A percentile compares a stretch with the other conserved stretches of the same genome.
Evolutionary conservation across 1,140 invertebrate species (phyloP).

Genomic region (Atta cephalotes): DNA sequence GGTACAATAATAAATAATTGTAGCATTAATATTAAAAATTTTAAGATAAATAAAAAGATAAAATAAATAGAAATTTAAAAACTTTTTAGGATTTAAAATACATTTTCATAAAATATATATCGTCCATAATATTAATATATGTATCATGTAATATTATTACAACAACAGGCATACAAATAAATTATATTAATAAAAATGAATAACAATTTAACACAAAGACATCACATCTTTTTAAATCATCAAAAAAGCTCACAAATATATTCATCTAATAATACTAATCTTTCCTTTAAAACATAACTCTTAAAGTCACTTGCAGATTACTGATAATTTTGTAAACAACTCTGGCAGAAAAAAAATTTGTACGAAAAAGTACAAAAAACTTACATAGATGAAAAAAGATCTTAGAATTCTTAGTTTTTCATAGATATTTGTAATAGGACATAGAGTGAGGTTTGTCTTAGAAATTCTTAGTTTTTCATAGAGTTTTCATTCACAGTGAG

Average conservation of each 20-base stretch:
- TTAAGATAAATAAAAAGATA: not conserved
- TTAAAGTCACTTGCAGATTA: not conserved
- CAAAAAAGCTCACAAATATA: not conserved
- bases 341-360: no score
- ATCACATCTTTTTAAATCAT: conserved; percentile 5
- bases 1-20: not conserved
- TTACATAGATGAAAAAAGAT: no score
- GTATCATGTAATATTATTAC: no score
- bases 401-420: no score
- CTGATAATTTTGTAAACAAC: no score
- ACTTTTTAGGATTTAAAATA: not conserved
- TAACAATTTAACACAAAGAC: conserved; percentile 16
- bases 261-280: not conserved
- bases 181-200: not conserved
- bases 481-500: no score
- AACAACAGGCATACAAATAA: no score
- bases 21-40: not conserved
- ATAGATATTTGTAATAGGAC: no score
- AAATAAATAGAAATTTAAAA: not conserved
- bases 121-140: no score
- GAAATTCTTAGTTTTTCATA: no score
- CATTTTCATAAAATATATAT: not conserved
- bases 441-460: no score
- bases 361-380: no score
- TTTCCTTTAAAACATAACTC: not conserved